Evolutionary conservation across 2,113 vertebrate species (phyloP).

Genomic region (human (Homo sapiens)): DNA sequence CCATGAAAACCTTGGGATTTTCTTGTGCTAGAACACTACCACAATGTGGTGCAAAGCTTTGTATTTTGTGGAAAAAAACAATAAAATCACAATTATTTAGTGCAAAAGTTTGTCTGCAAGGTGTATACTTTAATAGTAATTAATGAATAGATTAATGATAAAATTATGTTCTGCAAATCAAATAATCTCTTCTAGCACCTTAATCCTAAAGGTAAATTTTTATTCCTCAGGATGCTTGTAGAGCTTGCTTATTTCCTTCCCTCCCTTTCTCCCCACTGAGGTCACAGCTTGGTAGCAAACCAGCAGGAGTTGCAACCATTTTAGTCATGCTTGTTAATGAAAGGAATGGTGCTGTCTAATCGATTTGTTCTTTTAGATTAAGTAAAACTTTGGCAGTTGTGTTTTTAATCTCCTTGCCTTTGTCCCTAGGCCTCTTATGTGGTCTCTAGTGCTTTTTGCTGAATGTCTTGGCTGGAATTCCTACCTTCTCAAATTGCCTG

Average conservation of each 20-base stretch:
- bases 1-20: constrained; percentile 68
- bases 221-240: neutral
- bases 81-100: constrained; percentile 56
- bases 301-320: neutral
- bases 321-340: neutral
- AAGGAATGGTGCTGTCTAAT: constrained; percentile 5
- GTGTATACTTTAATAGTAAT: neutral
- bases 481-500: constrained; percentile 11
- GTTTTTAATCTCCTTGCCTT: neutral
- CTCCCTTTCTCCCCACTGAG: fast-evolving
- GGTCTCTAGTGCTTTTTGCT: neutral
- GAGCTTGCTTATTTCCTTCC: neutral
- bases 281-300: neutral
- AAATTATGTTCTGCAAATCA: neutral
- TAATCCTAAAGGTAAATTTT: neutral
- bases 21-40: constrained; percentile 54
- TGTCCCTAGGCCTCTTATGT: neutral
- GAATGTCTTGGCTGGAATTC: constrained; percentile 40
- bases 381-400: constrained; percentile 32
- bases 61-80: constrained; percentile 67
- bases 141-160: neutral
- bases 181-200: neutral
- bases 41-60: constrained; percentile 63
- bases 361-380: neutral
- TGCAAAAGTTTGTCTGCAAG: constrained; percentile 31